Base-by-base conservation (phyloP, 2,888 invertebrate genomes). In the Clivina fossor region DNA sequence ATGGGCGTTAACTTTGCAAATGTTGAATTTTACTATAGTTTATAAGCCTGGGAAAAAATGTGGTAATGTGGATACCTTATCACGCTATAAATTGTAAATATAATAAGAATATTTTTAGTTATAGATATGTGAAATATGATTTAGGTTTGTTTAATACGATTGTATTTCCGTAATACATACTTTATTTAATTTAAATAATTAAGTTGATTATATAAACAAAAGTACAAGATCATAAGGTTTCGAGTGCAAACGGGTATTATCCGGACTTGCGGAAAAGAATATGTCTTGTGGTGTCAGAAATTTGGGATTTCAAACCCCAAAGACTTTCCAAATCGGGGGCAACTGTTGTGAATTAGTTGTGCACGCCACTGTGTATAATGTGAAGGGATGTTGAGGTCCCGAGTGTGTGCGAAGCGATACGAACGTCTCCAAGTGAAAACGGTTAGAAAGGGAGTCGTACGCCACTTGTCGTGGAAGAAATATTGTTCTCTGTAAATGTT, bases 41-140 rank as follows among this genome's bases (percentile, higher is more conserved):
- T 47, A 47, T 20, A 47, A 33, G 13, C 33, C 33, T 4, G 47
- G 47, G 11, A 47, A 33, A 33, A 32, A 13, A 20, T 47, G 33
- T 19, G 47, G 33, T 2, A 47, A 47, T 33, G 5, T 47, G 13
- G 20, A 32, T 47, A n/a, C 20, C 15, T 19, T 47, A 18, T 41
- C 41, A 2, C 2, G 24, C 20, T 41, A 41, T 41, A 35, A 35
- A 5, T 16, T 16, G 13, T 35, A 18, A 18, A 18, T 18, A 8
- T 38, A 32, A 4, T 11, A 7, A 32, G 13, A 32, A 7, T 32
- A 32, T 13, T n/a, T 7, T 4, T 32, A 32, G n/a, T n/a, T n/a
- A n/a, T n/a, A n/a, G n/a, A n/a, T n/a, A n/a, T n/a, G n/a, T n/a
- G n/a, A n/a, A n/a, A n/a, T n/a, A n/a, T n/a, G n/a, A n/a, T n/a